Percentiles rank a stretch among this genome's conserved stretches.
These are phyloP conservation scores for Lucilia cuprina DNA, from an alignment of 1,140 invertebrate species.

Conservation along the genomic window DNA sequence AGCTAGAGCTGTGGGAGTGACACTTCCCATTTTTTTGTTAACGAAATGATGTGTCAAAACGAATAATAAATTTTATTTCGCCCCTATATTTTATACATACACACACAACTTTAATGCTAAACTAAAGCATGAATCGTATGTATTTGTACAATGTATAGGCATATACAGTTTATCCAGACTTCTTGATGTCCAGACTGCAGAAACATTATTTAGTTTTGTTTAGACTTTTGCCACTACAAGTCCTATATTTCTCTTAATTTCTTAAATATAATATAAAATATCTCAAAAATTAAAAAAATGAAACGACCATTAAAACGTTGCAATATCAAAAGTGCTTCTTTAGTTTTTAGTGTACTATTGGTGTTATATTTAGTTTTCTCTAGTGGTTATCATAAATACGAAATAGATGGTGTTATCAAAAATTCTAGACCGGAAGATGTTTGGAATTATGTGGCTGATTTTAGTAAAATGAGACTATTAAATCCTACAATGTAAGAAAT, in stretches of 20 bases:
- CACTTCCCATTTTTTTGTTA: no score
- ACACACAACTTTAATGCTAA: background rate
- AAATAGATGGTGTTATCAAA: conserved; percentile 62
- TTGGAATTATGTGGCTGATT: conserved; percentile 78
- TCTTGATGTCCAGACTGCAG: background rate
- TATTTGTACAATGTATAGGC: background rate
- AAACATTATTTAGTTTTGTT: conserved; percentile 1
- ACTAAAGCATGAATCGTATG: background rate
- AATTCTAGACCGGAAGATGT: conserved; percentile 68
- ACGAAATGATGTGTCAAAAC: no score
- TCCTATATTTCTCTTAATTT: background rate
- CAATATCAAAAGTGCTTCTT: conserved; percentile 52
- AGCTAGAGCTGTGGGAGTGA: no score
- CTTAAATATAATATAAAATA: background rate
- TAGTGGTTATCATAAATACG: conserved; percentile 53
- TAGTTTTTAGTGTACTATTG: conserved; percentile 44
- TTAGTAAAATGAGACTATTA: conserved; percentile 74
- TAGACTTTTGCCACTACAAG: background rate
- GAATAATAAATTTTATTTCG: no score
- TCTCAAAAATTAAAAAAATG: conserved; percentile 36
- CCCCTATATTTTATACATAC: background rate
- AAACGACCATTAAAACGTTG: conserved; percentile 39
- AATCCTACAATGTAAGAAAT: conserved; percentile 76
- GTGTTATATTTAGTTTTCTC: conserved; percentile 53
- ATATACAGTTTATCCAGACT: conserved; percentile 6